Conservation (phyloP, 1,140 invertebrate species). For the Monochamus saltuarius region DNA sequence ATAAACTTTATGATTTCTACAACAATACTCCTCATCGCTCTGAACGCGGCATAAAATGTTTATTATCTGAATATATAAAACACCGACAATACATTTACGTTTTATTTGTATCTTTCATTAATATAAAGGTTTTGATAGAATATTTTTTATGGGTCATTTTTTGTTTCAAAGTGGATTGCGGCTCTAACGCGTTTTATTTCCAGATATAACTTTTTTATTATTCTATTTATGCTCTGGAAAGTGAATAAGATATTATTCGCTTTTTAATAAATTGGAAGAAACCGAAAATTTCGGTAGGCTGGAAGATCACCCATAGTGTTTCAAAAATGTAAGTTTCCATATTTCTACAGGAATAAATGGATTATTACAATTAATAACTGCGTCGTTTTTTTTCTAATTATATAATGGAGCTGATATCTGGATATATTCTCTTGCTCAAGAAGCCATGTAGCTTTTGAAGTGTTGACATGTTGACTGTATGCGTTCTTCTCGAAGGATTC, state of each 20-base stretch:
- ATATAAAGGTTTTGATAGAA: conserved; percentile 35
- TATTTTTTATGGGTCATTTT: conserved; percentile 23
- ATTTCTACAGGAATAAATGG: no score
- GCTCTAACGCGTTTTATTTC: conserved; percentile 32
- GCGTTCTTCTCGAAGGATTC: no score
- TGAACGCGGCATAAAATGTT: conserved; percentile 35
- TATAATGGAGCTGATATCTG: no score
- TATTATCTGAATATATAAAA: conserved; percentile 33
- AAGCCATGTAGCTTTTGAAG: no score
- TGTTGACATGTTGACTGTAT: no score
- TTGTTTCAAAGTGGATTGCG: conserved; percentile 33
- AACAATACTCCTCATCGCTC: conserved; percentile 34
- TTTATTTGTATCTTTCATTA: conserved; percentile 39
- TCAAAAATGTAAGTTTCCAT: no score
- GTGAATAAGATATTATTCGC: conserved; percentile 16
- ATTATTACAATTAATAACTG: no score
- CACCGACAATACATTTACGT: conserved; percentile 25
- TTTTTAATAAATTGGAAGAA: neutral
- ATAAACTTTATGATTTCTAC: conserved; percentile 34
- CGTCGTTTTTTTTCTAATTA: no score
- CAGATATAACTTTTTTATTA: conserved; percentile 31
- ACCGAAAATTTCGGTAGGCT: neutral
- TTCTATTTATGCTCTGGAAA: conserved; percentile 23
- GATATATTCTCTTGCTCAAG: no score
- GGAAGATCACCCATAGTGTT: no score